A percentile compares a stretch with the other conserved stretches of the same genome.
Evolutionary conservation across 1,140 invertebrate species (phyloP).

Genomic region (Heterodera schachtii): DNA sequence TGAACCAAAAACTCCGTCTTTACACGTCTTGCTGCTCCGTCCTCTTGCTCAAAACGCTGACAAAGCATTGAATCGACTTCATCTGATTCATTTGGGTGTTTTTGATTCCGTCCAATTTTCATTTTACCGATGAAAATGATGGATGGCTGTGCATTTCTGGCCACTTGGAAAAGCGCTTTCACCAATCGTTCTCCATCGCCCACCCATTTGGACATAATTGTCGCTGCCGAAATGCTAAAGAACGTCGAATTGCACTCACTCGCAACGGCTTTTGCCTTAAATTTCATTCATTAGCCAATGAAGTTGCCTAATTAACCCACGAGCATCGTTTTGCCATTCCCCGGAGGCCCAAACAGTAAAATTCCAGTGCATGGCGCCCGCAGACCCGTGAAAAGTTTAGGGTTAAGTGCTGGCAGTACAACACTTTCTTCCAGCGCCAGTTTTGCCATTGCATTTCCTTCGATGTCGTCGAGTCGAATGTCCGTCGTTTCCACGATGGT

Average conservation of each 20-base stretch:
- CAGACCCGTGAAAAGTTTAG: constrained; percentile 81
- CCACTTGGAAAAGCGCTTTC: constrained; percentile 68
- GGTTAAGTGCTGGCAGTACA: constrained; percentile 42
- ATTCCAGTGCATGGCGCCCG: constrained; percentile 88
- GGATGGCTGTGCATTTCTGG: constrained; percentile 69
- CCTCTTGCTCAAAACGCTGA: constrained; percentile 83
- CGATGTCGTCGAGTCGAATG: constrained; percentile 29
- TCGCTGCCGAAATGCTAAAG: constrained; percentile 68
- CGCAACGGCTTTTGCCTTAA: constrained; percentile 71
- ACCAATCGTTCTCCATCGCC: constrained; percentile 69
- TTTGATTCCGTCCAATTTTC: background rate
- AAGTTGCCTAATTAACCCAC: constrained; percentile 6
- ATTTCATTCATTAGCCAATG: background rate
- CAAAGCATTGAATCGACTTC: constrained; percentile 90
- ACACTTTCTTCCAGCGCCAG: constrained; percentile 30
- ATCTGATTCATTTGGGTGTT: constrained; percentile 67
- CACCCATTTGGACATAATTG: constrained; percentile 69
- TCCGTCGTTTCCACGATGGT: constrained; percentile 38
- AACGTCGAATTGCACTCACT: constrained; percentile 67
- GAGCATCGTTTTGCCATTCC: constrained; percentile 84
- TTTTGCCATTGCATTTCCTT: constrained; percentile 40
- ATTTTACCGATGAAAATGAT: constrained; percentile 83
- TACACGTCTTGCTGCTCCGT: constrained; percentile 84
- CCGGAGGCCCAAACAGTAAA: constrained; percentile 89
- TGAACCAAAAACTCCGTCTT: constrained; percentile 91